A percentile compares a stretch with the other conserved stretches of the same genome.
Conservation (phyloP, 2,113 vertebrate genomes). For the Pontoporia blainvillei region DNA sequence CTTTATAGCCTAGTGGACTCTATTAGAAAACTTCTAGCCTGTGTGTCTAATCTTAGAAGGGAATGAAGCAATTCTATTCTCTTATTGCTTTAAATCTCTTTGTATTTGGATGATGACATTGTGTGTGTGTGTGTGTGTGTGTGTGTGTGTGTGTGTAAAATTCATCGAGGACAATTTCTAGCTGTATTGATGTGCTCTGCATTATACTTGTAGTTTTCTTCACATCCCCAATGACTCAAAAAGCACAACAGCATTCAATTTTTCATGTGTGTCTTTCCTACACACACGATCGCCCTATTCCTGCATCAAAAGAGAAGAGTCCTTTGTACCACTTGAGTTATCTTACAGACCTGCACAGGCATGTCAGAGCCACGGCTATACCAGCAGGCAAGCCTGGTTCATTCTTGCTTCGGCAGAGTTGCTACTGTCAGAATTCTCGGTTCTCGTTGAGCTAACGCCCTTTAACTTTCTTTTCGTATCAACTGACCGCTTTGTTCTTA, state of each 20-base stretch:
- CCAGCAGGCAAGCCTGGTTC: too few species aligned
- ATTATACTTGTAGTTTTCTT: not conserved
- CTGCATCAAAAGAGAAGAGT: not conserved
- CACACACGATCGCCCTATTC: not conserved
- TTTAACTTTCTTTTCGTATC: not conserved
- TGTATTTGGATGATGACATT: not conserved
- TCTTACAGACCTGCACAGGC: not conserved
- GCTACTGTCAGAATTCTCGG: not conserved
- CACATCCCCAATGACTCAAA: not conserved
- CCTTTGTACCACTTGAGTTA: not conserved
- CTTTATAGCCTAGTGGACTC: not conserved
- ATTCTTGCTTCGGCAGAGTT: not conserved
- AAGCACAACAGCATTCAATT: not conserved
- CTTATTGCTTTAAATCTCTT: not conserved
- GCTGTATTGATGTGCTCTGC: rapidly evolving
- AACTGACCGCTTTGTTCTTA: not conserved
- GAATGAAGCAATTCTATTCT: not conserved
- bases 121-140: not conserved
- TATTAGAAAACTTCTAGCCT: not conserved
- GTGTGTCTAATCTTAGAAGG: not conserved
- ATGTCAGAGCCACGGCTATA: rapidly evolving
- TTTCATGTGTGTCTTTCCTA: not conserved
- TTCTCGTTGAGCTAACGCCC: not conserved
- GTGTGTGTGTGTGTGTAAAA: not conserved
- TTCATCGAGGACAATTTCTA: not conserved